These are phyloP conservation scores for Serrognathus titanus DNA, from an alignment of 2,888 invertebrate species.

Conservation along the genomic window DNA sequence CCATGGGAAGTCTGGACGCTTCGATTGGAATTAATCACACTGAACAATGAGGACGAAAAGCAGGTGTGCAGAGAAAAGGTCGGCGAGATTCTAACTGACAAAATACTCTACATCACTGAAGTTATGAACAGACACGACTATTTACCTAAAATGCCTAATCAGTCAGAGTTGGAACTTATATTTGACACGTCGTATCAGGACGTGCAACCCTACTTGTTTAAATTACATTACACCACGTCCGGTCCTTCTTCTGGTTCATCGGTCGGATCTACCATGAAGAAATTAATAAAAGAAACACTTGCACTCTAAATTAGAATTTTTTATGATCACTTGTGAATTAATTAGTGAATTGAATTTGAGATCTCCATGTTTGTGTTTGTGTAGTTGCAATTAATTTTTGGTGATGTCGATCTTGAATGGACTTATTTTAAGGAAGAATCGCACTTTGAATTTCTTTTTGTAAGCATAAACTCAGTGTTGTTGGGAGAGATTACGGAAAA, in stretches of 20 bases:
- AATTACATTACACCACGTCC: conserved; percentile 79
- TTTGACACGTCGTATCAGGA: conserved; percentile 92
- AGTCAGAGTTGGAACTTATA: conserved; percentile 86
- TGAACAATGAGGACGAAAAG: conserved; percentile 83
- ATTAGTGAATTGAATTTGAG: not conserved
- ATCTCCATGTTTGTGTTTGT: not conserved
- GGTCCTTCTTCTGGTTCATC: conserved; percentile 71
- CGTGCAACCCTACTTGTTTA: conserved; percentile 95
- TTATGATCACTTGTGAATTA: not conserved
- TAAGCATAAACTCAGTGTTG: no score
- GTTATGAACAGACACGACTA: conserved; percentile 95
- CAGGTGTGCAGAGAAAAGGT: conserved; percentile 84
- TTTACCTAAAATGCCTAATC: conserved; percentile 92
- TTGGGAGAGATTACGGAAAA: no score
- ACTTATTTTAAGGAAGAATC: no score
- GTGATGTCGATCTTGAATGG: not conserved
- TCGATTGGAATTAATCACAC: conserved; percentile 80
- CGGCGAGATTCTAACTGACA: conserved; percentile 84
- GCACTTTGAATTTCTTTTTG: no score
- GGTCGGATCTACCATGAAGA: conserved; percentile 85
- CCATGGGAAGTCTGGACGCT: conserved; percentile 99
- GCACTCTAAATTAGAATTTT: conserved; percentile 3
- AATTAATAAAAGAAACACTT: conserved; percentile 83
- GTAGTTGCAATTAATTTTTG: not conserved
- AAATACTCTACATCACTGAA: conserved; percentile 91